A percentile compares a stretch with the other conserved stretches of the same genome.
Evolutionary conservation across 2,113 vertebrate genomes (phyloP).

Genomic region (Xenopus tropicalis): UCB_Xtro_10.0 CM004445.2:104315001-104315500

Average conservation of each 20-base stretch:
- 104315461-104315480: constrained; percentile 76
- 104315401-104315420: constrained; percentile 69
- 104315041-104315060: constrained; percentile 97
- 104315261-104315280: constrained; percentile 65
- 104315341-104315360: constrained; percentile 93
- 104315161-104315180: constrained; percentile 89
- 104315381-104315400: constrained; percentile 1
- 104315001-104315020: background rate
- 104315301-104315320: constrained; percentile 65
- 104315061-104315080: constrained; percentile 96
- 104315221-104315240: constrained; percentile 60
- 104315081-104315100: constrained; percentile 90
- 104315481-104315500: constrained; percentile 66
- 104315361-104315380: constrained; percentile 72
- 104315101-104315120: constrained; percentile 85
- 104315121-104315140: constrained; percentile 94
- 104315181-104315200: constrained; percentile 89
- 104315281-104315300: constrained; percentile 27
- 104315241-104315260: constrained; percentile 72
- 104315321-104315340: constrained; percentile 83
- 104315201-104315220: constrained; percentile 84
- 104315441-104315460: constrained; percentile 79
- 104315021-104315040: constrained; percentile 86
- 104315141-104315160: constrained; percentile 83
- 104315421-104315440: constrained; percentile 76